Conservation (phyloP, 2,797 vertebrate species). For the Gambusia yucatana region DNA sequence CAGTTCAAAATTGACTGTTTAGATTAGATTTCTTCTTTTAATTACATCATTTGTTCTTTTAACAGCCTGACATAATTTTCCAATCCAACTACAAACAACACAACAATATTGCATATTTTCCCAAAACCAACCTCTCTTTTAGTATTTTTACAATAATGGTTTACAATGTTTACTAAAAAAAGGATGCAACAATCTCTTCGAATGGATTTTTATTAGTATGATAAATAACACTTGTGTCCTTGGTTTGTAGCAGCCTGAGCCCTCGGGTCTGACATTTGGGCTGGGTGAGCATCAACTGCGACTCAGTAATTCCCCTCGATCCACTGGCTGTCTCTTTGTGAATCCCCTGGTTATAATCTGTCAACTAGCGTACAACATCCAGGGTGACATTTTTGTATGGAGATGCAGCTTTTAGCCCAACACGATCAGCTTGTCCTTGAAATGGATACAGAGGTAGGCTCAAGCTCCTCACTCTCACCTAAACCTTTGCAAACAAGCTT, state of each 20-base stretch:
- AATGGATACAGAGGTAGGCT: conserved; percentile 34
- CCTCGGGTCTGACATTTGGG: conserved; percentile 50
- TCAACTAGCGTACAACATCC: conserved; percentile 64
- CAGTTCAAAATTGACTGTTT: not conserved
- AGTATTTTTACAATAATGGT: conserved; percentile 7
- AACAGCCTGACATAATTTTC: not conserved
- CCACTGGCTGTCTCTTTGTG: conserved; percentile 62
- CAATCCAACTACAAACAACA: not conserved
- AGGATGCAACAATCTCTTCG: conserved; percentile 14
- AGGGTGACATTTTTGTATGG: conserved; percentile 46
- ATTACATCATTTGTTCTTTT: not conserved
- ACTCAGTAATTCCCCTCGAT: conserved; percentile 50
- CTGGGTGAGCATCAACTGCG: conserved; percentile 52
- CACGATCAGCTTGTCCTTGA: conserved; percentile 69
- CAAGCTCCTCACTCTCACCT: conserved; percentile 47
- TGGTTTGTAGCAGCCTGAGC: conserved; percentile 53
- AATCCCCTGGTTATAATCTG: conserved; percentile 72
- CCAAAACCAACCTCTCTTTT: conserved; percentile 23
- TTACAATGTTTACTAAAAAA: conserved; percentile 18
- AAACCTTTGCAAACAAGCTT: conserved; percentile 56
- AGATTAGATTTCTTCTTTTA: not conserved
- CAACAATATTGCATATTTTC: not conserved
- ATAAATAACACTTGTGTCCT: conserved; percentile 64
- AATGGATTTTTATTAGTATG: conserved; percentile 43
- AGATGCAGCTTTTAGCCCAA: conserved; percentile 56